Evolutionary conservation across 2,113 vertebrate genomes (phyloP).

Genomic region (Phrynosoma blainvillii): DNA sequence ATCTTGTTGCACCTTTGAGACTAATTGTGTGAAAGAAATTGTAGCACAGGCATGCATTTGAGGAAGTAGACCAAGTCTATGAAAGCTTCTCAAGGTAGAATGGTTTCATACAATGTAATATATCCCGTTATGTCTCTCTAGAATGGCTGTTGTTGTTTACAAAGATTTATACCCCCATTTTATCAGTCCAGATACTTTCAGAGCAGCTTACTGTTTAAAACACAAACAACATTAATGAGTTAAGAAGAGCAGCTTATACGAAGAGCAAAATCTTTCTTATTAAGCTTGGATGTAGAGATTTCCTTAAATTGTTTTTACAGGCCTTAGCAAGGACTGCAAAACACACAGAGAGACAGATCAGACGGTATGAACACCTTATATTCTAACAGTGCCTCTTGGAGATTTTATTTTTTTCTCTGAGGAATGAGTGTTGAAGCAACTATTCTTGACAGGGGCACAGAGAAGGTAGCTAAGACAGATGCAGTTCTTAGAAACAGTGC

Average conservation of each 20-base stretch:
- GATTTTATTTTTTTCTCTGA: conserved; percentile 15
- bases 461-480: conserved; percentile 20
- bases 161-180: not conserved
- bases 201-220: not conserved
- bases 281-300: not conserved
- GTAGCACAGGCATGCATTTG: no score
- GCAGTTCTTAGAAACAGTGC: conserved; percentile 24
- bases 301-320: not conserved
- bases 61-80: no score
- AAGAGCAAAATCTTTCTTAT: not conserved
- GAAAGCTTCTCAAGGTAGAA: not conserved
- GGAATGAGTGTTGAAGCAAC: conserved; percentile 7
- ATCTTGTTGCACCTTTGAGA: no score
- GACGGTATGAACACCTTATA: not conserved
- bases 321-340: not conserved
- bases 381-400: not conserved
- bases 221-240: not conserved
- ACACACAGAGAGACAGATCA: not conserved
- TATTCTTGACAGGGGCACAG: conserved; percentile 5
- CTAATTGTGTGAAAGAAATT: no score
- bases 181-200: not conserved
- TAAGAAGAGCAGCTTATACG: not conserved
- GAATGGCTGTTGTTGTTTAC: not conserved
- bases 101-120: not conserved
- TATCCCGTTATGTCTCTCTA: not conserved